Base-by-base conservation (phyloP, 2,888 invertebrate genomes). In the Synanthedon myopaeformis region DNA sequence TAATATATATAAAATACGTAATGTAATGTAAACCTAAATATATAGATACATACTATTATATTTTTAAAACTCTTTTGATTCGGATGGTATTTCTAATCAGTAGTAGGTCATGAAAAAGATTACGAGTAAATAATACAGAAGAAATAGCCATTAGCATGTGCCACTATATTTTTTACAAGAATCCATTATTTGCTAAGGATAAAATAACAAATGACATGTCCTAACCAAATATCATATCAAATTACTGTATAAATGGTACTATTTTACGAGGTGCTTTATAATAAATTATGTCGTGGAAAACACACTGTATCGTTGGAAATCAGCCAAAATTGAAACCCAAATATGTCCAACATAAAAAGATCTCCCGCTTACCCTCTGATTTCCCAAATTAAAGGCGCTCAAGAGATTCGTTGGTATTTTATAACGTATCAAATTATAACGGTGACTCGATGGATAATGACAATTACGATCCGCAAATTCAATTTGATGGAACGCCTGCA, bases 261-360 rank as follows among this genome's bases (percentile, higher is more conserved):
- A 58, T 54, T 66, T 69, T 71, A 70, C 61, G 66, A 66, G 62
- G 60, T 65, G 61, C 59, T 61, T 61, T 58, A 54, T 61, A 61
- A 70, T 73, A 72, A 70, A 72, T 70, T 61, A 61, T 61, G 62
- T 66, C 63, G 67, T 67, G 62, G 66, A 65, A 62, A 67, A 67
- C 67, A 70, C 63, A 69, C 63, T 67, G 69, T 64, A 61, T 59
- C 57, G 57, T 63, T 74, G 74, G 75, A 64, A 49, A 52, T 13
- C 19, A 17, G 70, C 74, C 74, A 74, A 65, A 62, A 58, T 63
- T 54, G 56, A 53, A 54, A 59, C 58, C 55, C 59, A 63, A 62
- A 58, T 61, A 63, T 55, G 11, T 45, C 60, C 58, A 60, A 52
- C 54, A 49, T 50, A 23, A 49, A 8, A 42, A 49, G 60, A 58